Conservation (phyloP, 2,113 vertebrate species). For the Dasyprocta punctata region DNA sequence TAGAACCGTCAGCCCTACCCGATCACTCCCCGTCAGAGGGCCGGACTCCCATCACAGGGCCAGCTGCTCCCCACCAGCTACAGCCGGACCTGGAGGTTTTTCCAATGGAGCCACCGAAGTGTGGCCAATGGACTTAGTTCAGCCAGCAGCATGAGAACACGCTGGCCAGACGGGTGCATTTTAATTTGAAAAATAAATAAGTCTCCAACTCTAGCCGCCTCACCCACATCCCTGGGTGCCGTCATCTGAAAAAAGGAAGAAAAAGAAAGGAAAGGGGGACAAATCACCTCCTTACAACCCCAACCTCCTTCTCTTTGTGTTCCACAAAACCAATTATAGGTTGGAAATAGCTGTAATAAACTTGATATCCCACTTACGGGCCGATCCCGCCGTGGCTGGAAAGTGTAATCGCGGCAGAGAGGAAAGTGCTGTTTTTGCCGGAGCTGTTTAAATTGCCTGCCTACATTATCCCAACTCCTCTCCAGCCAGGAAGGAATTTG, state of each 20-base stretch:
- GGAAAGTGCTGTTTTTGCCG: constrained; percentile 57
- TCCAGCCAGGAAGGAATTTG: constrained; percentile 53
- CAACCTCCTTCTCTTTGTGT: constrained; percentile 72
- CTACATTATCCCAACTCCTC: constrained; percentile 62
- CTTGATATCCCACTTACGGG: constrained; percentile 83
- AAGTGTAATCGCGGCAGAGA: constrained; percentile 71
- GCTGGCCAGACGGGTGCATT: not conserved
- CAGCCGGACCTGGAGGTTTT: not conserved
- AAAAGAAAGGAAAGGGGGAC: not conserved
- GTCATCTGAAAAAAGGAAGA: not conserved
- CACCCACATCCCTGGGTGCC: not conserved
- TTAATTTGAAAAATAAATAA: constrained; percentile 72
- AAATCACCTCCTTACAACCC: not conserved
- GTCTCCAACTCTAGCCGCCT: constrained; percentile 14
- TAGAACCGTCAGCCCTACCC: not conserved
- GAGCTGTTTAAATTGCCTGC: constrained; percentile 81
- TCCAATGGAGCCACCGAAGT: not conserved
- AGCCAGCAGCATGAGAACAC: not conserved
- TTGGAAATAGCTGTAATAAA: constrained; percentile 85
- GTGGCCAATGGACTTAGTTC: not conserved
- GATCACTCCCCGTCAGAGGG: fast-evolving
- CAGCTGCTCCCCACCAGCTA: not conserved
- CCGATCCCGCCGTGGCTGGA: constrained; percentile 69
- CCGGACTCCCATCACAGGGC: fast-evolving
- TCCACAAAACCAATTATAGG: constrained; percentile 83